These are phyloP conservation scores for Drosophila elegans DNA, from an alignment of 1,140 invertebrate genomes.

Conservation along the genomic window DNA sequence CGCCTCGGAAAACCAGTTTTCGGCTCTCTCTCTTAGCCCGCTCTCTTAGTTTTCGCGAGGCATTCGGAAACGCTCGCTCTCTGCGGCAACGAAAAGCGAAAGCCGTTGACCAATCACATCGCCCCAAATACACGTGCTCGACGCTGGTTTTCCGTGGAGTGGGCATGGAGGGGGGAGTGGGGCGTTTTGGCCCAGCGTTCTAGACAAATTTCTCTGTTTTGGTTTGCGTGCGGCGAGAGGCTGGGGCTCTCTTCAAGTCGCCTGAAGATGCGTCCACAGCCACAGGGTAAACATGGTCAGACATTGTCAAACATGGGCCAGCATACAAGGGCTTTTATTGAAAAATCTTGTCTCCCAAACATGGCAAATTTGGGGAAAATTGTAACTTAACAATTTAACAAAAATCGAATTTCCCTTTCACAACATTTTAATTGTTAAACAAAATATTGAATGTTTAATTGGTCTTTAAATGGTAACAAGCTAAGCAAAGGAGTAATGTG, in stretches of 20 bases:
- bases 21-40: slow-evolving; percentile 15
- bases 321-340: not conserved
- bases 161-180: not conserved
- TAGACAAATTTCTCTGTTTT: slow-evolving; percentile 73
- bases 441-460: too few species aligned
- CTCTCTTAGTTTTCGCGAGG: slow-evolving; percentile 7
- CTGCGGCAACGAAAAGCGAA: slow-evolving; percentile 68
- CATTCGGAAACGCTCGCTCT: slow-evolving; percentile 17
- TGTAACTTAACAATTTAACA: not conserved
- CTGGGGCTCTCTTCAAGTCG: slow-evolving; percentile 32
- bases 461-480: too few species aligned
- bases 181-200: slow-evolving; percentile 3
- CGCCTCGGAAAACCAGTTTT: slow-evolving; percentile 42
- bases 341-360: not conserved
- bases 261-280: slow-evolving; percentile 9
- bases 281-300: slow-evolving; percentile 38
- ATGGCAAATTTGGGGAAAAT: not conserved
- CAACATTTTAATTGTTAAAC: not conserved
- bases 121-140: slow-evolving; percentile 74
- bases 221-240: slow-evolving; percentile 44
- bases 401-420: not conserved
- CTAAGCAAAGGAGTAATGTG: too few species aligned
- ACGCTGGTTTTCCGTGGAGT: slow-evolving; percentile 10
- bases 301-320: slow-evolving; percentile 5
- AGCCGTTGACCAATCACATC: slow-evolving; percentile 72